phyloP scores from a whole-genome alignment of 2,113 vertebrate genomes.

The Odontesthes bonariensis region DNA sequence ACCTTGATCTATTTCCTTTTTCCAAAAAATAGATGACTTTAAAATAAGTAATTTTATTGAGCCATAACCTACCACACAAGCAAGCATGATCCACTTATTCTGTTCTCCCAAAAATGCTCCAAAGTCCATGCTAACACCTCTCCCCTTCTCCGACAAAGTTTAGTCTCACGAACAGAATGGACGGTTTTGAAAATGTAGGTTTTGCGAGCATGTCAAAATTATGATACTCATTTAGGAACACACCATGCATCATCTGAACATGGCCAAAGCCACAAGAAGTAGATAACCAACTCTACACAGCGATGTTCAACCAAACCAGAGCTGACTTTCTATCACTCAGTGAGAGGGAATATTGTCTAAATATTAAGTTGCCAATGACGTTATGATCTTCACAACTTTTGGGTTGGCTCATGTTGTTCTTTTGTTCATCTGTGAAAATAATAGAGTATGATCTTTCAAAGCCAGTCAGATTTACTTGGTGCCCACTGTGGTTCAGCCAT shows the following conservation, averaged over 20 bases:
- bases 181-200: neutral
- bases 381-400: neutral
- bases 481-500: neutral
- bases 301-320: neutral
- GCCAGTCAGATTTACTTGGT: conserved; percentile 11
- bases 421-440: neutral
- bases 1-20: conserved; percentile 40
- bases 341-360: neutral
- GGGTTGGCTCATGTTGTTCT: neutral
- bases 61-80: neutral
- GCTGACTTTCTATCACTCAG: neutral
- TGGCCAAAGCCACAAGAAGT: neutral
- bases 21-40: conserved; percentile 3
- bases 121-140: no score
- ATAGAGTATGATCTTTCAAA: neutral
- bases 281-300: neutral
- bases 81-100: no score
- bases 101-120: no score
- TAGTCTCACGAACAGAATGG: neutral
- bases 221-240: no score
- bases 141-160: neutral
- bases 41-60: neutral
- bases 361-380: neutral
- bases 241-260: no score
- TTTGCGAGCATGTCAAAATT: no score